These are phyloP conservation scores for Bubo bubo DNA, from an alignment of 2,113 vertebrate species.

Conservation along the genomic window DNA sequence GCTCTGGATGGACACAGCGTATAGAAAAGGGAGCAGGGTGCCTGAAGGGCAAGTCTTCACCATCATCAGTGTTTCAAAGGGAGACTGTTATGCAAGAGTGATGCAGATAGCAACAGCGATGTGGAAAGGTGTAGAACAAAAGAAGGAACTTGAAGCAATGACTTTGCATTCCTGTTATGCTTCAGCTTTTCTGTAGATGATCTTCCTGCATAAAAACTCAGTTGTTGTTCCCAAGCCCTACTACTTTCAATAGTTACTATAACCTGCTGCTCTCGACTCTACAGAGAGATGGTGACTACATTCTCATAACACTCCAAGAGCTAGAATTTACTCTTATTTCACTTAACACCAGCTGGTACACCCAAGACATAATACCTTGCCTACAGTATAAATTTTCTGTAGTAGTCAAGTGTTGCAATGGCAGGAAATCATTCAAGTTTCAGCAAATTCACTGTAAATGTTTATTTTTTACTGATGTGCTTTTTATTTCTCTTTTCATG, in stretches of 20 bases:
- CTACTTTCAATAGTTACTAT: not conserved
- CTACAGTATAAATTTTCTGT: not conserved
- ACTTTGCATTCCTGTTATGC: not conserved
- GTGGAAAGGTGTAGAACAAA: not conserved
- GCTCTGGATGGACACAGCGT: not conserved
- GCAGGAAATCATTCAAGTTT: not conserved
- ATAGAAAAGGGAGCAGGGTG: not conserved
- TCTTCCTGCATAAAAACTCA: not conserved
- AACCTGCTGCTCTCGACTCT: not conserved
- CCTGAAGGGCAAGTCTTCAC: not conserved
- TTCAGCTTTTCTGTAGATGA: not conserved
- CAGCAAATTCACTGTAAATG: not conserved
- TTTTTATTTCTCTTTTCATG: not conserved
- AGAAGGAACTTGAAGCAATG: not conserved
- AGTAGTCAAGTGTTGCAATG: not conserved
- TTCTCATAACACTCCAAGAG: not conserved
- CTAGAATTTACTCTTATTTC: not conserved
- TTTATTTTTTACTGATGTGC: not conserved
- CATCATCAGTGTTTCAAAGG: not conserved
- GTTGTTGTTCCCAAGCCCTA: not conserved
- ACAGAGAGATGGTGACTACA: not conserved
- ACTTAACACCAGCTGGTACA: not conserved
- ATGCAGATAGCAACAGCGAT: not conserved
- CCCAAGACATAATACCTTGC: not conserved
- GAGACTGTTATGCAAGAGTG: not conserved